phyloP scores from a whole-genome alignment of 2,113 vertebrate species.

The Maccullochella peelii region DNA sequence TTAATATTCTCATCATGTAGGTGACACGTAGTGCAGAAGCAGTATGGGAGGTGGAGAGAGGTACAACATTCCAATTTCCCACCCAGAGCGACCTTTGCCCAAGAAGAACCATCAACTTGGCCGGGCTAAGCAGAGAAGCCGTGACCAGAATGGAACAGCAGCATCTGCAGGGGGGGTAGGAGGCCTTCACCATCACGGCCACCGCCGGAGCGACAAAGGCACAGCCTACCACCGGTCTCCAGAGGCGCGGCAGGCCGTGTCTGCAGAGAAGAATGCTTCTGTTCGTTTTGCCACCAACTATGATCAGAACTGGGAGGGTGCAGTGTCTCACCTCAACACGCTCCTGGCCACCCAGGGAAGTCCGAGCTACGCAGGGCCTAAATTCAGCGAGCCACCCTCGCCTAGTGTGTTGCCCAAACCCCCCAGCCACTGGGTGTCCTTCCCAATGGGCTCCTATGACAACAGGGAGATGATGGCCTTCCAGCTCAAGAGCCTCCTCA shows the following conservation, averaged over 20 bases:
- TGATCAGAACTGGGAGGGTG: conserved; percentile 89
- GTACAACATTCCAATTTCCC: conserved; percentile 93
- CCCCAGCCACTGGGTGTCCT: conserved; percentile 96
- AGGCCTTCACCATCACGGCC: conserved; percentile 79
- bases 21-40: conserved; percentile 90
- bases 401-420: conserved; percentile 97
- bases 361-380: conserved; percentile 96
- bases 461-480: conserved; percentile 95
- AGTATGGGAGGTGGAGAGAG: conserved; percentile 98
- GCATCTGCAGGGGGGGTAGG: conserved; percentile 76
- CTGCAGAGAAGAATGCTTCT: conserved; percentile 85
- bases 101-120: conserved; percentile 90
- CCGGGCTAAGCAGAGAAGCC: conserved; percentile 88
- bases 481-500: conserved; percentile 97
- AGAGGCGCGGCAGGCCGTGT: conserved; percentile 92
- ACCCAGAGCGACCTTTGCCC: conserved; percentile 86
- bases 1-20: conserved; percentile 78
- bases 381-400: conserved; percentile 97
- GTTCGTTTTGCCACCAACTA: conserved; percentile 85
- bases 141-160: conserved; percentile 87
- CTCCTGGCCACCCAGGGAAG: conserved; percentile 88
- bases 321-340: conserved; percentile 85
- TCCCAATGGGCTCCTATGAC: conserved; percentile 91
- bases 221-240: conserved; percentile 84
- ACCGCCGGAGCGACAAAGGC: conserved; percentile 87